Conservation (phyloP, 1,140 invertebrate species). For the Micrasema minimum region DNA sequence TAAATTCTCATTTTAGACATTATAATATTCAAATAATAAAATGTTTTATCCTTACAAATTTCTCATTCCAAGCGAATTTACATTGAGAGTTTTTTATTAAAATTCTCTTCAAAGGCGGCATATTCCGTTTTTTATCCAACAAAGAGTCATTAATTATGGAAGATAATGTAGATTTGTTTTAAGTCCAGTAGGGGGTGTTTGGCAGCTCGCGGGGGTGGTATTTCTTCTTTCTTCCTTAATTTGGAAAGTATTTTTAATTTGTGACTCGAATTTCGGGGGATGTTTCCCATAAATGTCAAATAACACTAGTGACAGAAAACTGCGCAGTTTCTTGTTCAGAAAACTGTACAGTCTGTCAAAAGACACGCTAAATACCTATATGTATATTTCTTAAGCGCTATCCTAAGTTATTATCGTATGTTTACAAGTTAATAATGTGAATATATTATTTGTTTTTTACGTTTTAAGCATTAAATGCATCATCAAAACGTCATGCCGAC, state of each 20-base stretch:
- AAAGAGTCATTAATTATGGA: slow-evolving; percentile 27
- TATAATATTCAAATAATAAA: slow-evolving; percentile 20
- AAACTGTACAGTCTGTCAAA: too few relatives aligned
- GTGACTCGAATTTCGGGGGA: too few relatives aligned
- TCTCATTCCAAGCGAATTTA: not conserved
- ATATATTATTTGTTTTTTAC: too few relatives aligned
- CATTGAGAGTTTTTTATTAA: slow-evolving; percentile 13
- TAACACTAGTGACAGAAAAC: too few relatives aligned
- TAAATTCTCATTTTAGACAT: slow-evolving; percentile 10
- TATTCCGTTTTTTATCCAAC: slow-evolving; percentile 6
- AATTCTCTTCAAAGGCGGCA: slow-evolving; percentile 4
- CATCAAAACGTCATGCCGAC: too few relatives aligned
- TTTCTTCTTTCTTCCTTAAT: not conserved
- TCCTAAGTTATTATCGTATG: too few relatives aligned
- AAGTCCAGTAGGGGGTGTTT: slow-evolving; percentile 4
- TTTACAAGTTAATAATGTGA: too few relatives aligned
- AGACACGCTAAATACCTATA: too few relatives aligned
- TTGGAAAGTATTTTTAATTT: slow-evolving; percentile 10
- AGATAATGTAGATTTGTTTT: slow-evolving; percentile 16
- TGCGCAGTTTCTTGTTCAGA: too few relatives aligned
- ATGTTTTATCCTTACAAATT: slow-evolving; percentile 21
- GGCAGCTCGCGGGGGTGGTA: not conserved
- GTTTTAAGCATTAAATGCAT: too few relatives aligned
- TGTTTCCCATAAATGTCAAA: too few relatives aligned
- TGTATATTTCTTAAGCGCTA: too few relatives aligned